Evolutionary conservation across 2,888 invertebrate genomes (phyloP), one percentile per base, ranked within the genome.

Genomic region (Tinea semifulvella): DNA sequence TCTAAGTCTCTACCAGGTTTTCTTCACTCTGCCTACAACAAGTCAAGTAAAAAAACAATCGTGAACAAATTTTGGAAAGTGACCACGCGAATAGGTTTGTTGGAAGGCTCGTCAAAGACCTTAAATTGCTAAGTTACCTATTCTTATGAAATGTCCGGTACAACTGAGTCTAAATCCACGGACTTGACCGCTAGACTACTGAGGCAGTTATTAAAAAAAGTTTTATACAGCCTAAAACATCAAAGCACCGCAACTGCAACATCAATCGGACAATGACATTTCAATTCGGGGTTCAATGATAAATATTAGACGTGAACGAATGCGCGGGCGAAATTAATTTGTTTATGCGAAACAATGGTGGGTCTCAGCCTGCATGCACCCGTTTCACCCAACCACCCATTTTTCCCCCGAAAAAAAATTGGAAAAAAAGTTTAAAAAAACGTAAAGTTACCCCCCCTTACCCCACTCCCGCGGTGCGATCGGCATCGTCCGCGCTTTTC

Each of bases 311-410:
- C 73, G 72, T 74, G 75, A 73, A 72, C 40, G 22, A 76, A 79
- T 76, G 76, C 73, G 67, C 70, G 75, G 66, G 73, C 77, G 72
- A 79, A 79, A 80, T 80, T 80, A 80, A 80, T 80, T 79, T 80
- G 79, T 79, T 77, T 80, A 80, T 80, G 75, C 72, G 79, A 79
- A 77, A 79, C 79, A 80, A 80, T 77, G 79, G 79, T 79, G 74
- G 77, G 77, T 44, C 20, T 27, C 68, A 69, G 70, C 72, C 76
- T 65, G 74, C 76, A 79, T 77, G 72, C 76, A 77, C 76, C 73
- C 66, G 61, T 63, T 66, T 69, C 74, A 60, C 74, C 77, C 68
- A 65, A 26, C 39, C 36, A 18, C 11, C 14, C n/a, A n/a, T n/a
- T n/a, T n/a, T n/a, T n/a, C 45, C 76, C 75, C 68, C 75, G 56